Conservation (phyloP, 2,888 invertebrate genomes). For the Rhingia rostrata region DNA sequence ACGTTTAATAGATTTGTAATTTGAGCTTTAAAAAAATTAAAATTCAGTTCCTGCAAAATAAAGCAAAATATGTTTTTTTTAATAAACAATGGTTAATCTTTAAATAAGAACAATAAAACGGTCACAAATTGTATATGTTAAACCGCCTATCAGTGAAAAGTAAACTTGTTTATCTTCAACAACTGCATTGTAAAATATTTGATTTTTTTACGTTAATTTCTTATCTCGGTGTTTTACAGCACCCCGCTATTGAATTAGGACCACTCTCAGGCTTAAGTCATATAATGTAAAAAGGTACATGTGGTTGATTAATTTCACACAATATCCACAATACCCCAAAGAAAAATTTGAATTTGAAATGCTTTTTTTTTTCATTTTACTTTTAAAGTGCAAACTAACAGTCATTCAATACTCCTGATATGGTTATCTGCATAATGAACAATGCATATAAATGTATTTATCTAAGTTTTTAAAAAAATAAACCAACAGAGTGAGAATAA, state of each 20-base stretch:
- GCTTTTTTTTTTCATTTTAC: not conserved
- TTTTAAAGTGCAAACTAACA: too few relatives aligned
- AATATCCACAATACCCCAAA: not conserved
- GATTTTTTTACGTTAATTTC: slow-evolving; percentile 53
- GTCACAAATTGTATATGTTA: slow-evolving; percentile 49
- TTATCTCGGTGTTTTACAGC: slow-evolving; percentile 54
- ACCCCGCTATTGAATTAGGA: slow-evolving; percentile 48
- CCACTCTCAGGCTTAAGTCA: slow-evolving; percentile 24
- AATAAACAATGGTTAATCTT: slow-evolving; percentile 57
- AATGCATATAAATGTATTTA: not conserved
- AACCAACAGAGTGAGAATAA: too few relatives aligned
- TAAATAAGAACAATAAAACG: slow-evolving; percentile 50
- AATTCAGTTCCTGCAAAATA: slow-evolving; percentile 26
- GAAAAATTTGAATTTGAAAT: not conserved
- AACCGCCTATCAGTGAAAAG: slow-evolving; percentile 60
- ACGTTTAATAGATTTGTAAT: slow-evolving; percentile 18
- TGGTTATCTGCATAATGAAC: too few relatives aligned
- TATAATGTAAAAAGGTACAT: slow-evolving; percentile 23
- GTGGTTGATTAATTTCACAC: slow-evolving; percentile 31
- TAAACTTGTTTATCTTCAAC: slow-evolving; percentile 55
- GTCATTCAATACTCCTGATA: too few relatives aligned
- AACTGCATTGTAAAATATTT: slow-evolving; percentile 55
- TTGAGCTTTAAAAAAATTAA: not conserved
- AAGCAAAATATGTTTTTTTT: slow-evolving; percentile 22
- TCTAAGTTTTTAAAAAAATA: not conserved